Conservation (phyloP, 1,140 invertebrate species). For the Pseudomyrmex gracilis region DNA sequence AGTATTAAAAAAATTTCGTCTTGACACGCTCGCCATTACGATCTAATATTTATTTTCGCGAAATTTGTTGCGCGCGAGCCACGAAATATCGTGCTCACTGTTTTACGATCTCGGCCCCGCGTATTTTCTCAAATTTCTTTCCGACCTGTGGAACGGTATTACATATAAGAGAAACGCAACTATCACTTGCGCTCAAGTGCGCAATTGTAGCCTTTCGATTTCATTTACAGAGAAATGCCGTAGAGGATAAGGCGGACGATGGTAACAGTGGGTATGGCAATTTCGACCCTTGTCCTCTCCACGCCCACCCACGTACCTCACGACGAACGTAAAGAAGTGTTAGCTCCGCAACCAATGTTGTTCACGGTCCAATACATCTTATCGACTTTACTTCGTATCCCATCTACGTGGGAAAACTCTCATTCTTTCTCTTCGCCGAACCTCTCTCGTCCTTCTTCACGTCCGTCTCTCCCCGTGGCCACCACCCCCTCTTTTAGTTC, state of each 20-base stretch:
- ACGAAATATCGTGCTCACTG: constrained; percentile 14
- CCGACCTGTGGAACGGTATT: constrained; percentile 27
- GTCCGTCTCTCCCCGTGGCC: not conserved
- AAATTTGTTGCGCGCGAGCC: not conserved
- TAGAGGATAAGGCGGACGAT: constrained; percentile 38
- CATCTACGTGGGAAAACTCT: constrained; percentile 75
- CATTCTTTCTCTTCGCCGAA: constrained; percentile 57
- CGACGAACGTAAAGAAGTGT: constrained; percentile 72
- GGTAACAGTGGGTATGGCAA: constrained; percentile 64
- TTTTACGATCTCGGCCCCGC: not conserved
- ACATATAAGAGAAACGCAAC: constrained; percentile 47
- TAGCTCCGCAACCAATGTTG: constrained; percentile 73
- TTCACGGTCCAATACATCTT: constrained; percentile 76
- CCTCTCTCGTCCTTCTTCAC: constrained; percentile 1
- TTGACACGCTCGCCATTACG: too few species aligned
- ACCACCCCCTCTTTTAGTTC: constrained; percentile 27
- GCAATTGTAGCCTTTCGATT: constrained; percentile 62
- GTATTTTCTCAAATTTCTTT: constrained; percentile 53
- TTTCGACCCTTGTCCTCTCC: constrained; percentile 55
- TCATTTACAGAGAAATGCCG: constrained; percentile 47
- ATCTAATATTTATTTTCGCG: not conserved
- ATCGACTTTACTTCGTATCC: constrained; percentile 77
- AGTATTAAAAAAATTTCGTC: too few species aligned
- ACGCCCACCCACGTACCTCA: not conserved
- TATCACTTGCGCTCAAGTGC: constrained; percentile 43